phyloP scores from a whole-genome alignment of 37 sponge, comb jelly and placozoan species.

The Ianthella basta region DNA sequence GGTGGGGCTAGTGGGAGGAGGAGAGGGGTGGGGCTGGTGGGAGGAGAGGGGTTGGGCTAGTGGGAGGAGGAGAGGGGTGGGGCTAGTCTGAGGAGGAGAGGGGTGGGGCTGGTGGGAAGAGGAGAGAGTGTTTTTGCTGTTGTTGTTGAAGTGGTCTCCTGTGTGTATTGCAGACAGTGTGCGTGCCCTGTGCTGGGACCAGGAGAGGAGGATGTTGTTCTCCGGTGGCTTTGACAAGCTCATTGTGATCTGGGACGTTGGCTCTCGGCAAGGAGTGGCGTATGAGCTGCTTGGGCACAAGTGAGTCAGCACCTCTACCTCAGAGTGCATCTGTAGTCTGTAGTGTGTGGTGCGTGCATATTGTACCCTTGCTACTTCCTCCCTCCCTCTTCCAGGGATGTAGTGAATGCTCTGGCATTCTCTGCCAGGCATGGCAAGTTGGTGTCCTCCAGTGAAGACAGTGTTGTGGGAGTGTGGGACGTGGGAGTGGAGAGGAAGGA shows the following conservation, averaged over 20 bases:
- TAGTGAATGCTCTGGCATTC: constrained; percentile 69
- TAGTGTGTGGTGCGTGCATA: neutral
- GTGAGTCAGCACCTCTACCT: constrained; percentile 48
- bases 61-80: too few relatives aligned
- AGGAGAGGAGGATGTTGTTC: constrained; percentile 80
- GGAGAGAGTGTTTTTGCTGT: neutral
- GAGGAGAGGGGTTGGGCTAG: too few relatives aligned
- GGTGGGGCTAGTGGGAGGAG: too few relatives aligned
- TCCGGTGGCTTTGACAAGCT: constrained; percentile 94
- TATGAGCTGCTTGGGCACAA: constrained; percentile 93
- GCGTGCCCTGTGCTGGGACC: constrained; percentile 81
- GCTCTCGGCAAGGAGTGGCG: constrained; percentile 91
- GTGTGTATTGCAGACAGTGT: constrained; percentile 74
- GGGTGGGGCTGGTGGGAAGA: neutral
- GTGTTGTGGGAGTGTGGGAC: constrained; percentile 86
- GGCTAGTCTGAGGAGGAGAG: too few relatives aligned
- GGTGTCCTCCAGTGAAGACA: constrained; percentile 80
- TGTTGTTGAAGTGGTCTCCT: neutral
- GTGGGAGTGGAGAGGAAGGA: constrained; percentile 78
- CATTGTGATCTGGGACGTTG: constrained; percentile 98
- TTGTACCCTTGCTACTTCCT: neutral
- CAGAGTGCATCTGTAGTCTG: neutral
- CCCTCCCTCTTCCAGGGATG: constrained; percentile 46
- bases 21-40: too few relatives aligned
- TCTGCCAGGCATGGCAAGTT: constrained; percentile 59